These are phyloP conservation scores for Scleropages formosus DNA, from an alignment of 2,797 vertebrate genomes.

Conservation along the genomic window DNA sequence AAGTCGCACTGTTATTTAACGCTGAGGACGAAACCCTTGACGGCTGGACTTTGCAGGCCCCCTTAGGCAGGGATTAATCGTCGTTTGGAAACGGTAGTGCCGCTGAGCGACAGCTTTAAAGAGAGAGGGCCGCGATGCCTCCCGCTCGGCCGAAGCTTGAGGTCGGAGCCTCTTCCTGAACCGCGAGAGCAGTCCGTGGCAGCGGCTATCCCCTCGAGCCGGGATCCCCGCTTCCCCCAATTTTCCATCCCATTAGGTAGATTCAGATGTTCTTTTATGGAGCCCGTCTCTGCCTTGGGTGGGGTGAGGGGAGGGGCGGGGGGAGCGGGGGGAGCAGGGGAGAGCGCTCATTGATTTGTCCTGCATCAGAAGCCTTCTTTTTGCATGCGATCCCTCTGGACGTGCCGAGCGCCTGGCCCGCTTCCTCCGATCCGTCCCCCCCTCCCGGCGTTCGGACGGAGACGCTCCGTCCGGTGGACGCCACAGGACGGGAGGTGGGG, in stretches of 20 bases:
- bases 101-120: constrained; percentile 19
- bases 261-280: constrained; percentile 53
- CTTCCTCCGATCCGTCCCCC: constrained; percentile 29
- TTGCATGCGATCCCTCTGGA: constrained; percentile 37
- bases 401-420: constrained; percentile 47
- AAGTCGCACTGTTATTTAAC: constrained; percentile 12
- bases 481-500: neutral
- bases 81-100: constrained; percentile 32
- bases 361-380: constrained; percentile 43
- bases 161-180: constrained; percentile 37
- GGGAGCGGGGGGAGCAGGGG: constrained; percentile 22
- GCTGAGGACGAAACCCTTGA: neutral
- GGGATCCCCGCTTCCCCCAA: constrained; percentile 50
- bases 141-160: constrained; percentile 8
- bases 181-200: constrained; percentile 35
- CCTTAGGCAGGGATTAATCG: constrained; percentile 31
- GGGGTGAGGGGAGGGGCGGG: constrained; percentile 10
- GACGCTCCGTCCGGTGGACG: neutral
- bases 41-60: neutral
- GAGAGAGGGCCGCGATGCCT: constrained; percentile 32
- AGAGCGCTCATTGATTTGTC: constrained; percentile 50
- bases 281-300: constrained; percentile 41
- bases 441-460: constrained; percentile 29
- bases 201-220: constrained; percentile 38
- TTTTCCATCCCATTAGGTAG: constrained; percentile 60